Evolutionary conservation across 2,797 vertebrate species (phyloP), one percentile per base, ranked within the genome.

Genomic region (Epinephelus awoara): DNA sequence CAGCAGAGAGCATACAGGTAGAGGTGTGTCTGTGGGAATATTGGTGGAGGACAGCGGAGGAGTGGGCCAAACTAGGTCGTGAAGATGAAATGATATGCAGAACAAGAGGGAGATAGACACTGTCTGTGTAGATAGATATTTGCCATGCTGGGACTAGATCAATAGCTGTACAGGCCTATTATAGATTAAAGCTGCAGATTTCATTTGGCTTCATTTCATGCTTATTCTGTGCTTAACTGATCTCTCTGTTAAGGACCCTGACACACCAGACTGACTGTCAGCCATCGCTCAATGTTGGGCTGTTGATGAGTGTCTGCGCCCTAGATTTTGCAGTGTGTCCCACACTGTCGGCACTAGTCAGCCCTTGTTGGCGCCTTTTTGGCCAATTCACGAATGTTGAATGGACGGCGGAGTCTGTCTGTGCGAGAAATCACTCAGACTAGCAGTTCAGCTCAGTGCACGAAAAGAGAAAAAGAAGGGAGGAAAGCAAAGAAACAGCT

Each of bases 101-200:
- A 61, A 38, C 29, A 19, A 77, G 62, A 51, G 47, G n/a, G 34
- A 56, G 66, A 67, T 5, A 73, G 61, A 58, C 13, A 51, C 15
- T n/a, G 52, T 56, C 15, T 72, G 62, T 58, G 52, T 34, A 19
- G 29, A 71, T 23, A 19, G 29, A 71, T 73, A 81, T 87, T 72
- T 79, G 54, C 17, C 71, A 80, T 74, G 68, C 69, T 71, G 69
- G 49, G 75, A 77, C 67, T 19, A 81, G 82, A 92, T 93, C 89
- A 84, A 92, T 90, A 85, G 70, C 82, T 80, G 81, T 74, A 88
- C 79, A 80, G 83, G 72, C 66, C 77, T 44, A 91, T 92, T 89
- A 91, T 79, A 84, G 89, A 92, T 91, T 88, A 83, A 82, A 87
- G 68, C 85, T 76, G 72, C 69, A 85, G 76, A 85, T 89, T 77